These are phyloP conservation scores for Budorcas taxicolor DNA, from an alignment of 2,113 vertebrate genomes.

Conservation along the genomic window DNA sequence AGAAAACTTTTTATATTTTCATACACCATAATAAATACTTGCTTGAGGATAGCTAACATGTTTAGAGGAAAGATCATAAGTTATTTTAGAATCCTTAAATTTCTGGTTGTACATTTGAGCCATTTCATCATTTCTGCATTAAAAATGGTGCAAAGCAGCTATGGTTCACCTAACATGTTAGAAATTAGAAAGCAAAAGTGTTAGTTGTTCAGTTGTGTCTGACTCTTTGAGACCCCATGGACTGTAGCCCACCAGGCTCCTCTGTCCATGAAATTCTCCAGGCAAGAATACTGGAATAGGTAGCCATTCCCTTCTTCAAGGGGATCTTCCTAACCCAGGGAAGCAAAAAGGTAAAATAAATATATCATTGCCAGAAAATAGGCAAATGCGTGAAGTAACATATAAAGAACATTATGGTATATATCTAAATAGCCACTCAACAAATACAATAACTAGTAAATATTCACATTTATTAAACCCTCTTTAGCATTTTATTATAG, in stretches of 20 bases:
- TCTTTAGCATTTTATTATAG: not conserved
- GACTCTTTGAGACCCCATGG: not conserved
- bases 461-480: not conserved
- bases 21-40: not conserved
- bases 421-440: not conserved
- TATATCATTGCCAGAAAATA: not conserved
- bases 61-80: not conserved
- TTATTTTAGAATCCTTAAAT: not conserved
- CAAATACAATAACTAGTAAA: not conserved
- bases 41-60: not conserved
- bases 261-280: not conserved
- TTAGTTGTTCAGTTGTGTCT: not conserved
- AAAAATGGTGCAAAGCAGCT: not conserved
- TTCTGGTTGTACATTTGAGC: not conserved
- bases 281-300: not conserved
- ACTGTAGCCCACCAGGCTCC: not conserved
- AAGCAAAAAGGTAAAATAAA: not conserved
- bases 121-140: not conserved
- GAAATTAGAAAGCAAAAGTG: not conserved
- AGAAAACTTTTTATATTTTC: not conserved
- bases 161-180: not conserved
- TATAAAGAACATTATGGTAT: not conserved
- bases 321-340: not conserved
- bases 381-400: not conserved
- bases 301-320: not conserved